phyloP scores from a whole-genome alignment of 2,113 vertebrate genomes.

The Rhinichthys klamathensis region DNA sequence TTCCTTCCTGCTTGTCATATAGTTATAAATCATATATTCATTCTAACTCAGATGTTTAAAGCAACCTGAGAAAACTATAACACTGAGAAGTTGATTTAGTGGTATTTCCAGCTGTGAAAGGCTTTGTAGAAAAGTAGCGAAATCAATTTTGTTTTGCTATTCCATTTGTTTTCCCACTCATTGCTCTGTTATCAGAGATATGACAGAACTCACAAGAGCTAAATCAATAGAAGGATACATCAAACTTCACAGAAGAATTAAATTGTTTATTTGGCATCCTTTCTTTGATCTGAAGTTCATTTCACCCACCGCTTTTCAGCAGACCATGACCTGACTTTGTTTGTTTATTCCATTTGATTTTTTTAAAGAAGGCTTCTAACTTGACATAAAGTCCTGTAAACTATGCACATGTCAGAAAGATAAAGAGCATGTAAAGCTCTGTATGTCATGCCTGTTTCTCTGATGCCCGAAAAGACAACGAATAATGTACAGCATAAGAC shows the following conservation, averaged over 20 bases:
- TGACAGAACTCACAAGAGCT: background rate
- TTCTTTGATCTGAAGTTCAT: conserved; percentile 15
- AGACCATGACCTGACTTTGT: background rate
- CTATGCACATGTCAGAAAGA: background rate
- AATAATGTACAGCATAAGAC: too few species aligned
- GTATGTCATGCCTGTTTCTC: background rate
- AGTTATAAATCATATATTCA: background rate
- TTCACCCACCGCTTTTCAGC: background rate
- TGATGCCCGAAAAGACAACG: background rate
- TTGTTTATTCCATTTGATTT: background rate
- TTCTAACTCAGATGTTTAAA: conserved; percentile 1
- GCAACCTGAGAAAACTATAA: background rate
- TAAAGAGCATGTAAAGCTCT: background rate
- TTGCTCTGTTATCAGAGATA: conserved; percentile 5
- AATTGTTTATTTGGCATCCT: background rate
- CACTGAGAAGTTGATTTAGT: background rate
- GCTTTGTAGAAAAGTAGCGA: background rate
- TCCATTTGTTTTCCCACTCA: background rate
- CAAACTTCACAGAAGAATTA: conserved; percentile 8
- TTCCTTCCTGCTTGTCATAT: background rate
- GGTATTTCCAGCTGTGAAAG: background rate
- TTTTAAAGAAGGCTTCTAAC: background rate
- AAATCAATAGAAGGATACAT: conserved; percentile 3
- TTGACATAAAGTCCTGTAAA: background rate
- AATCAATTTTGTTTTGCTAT: conserved; percentile 14